Evolutionary conservation across 1,140 invertebrate species (phyloP).

Genomic region (Sminthurides bifidus): DNA sequence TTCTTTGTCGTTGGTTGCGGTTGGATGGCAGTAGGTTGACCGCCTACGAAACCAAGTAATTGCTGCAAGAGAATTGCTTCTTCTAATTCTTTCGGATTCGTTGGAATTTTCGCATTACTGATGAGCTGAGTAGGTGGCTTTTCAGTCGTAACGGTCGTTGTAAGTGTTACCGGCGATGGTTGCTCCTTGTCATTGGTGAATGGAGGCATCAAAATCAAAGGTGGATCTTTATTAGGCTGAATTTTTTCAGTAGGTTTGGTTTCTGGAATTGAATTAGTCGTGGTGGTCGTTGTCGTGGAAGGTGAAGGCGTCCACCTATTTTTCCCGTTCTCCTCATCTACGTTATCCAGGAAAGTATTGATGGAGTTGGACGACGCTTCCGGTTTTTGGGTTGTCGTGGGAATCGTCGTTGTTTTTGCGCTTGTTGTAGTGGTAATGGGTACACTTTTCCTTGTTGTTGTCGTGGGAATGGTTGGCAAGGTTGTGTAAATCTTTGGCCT

Average conservation of each 20-base stretch:
- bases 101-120: background rate
- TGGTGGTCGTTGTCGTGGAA: conserved; percentile 6
- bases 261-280: background rate
- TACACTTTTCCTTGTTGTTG: background rate
- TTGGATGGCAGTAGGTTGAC: background rate
- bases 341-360: conserved; percentile 2
- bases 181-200: background rate
- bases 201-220: conserved; percentile 3
- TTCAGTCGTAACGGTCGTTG: background rate
- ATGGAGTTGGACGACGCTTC: background rate
- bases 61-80: background rate
- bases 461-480: background rate
- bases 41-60: background rate
- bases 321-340: conserved; percentile 3
- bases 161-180: background rate
- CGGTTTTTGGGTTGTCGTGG: conserved; percentile 6
- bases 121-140: background rate
- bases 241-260: background rate
- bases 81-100: too few relatives aligned
- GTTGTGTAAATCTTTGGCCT: background rate
- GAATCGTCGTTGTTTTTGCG: background rate
- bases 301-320: conserved; percentile 1
- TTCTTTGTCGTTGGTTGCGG: conserved; percentile 3
- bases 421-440: conserved; percentile 5
- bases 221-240: background rate